Base-by-base conservation (phyloP, 2,888 invertebrate species). In the Trimorus sp. region DNA sequence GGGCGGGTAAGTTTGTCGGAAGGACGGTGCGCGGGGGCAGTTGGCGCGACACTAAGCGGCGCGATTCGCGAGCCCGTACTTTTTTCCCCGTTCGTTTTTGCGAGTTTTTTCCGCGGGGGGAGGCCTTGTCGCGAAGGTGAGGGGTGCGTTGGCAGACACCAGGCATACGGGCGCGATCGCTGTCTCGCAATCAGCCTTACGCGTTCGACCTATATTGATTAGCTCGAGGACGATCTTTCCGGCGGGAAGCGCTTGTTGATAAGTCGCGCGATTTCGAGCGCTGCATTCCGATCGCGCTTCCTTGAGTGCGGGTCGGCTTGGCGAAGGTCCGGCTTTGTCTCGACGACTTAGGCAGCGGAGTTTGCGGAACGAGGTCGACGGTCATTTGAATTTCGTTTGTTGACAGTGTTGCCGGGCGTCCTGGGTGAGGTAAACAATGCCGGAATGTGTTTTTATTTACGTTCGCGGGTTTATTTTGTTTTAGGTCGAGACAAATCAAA, bases 101-200 rank as follows among this genome's bases (percentile, higher is more conserved):
- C 16, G 11, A 26, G 6, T 42, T 62, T 56, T 73, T 75, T 66
- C 42, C 36, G 16, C 85, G 86, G 86, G 87, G 83, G 65, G 66
- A 84, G 87, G 85, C 90, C 90, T 90, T 90, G 90, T 76, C 74
- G 74, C 83, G 88, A 90, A 90, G 90, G 90, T 89, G 87, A 90
- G n/a, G n/a, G n/a, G n/a, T 88, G 70, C 82, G 79, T n/a, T 81
- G 86, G 83, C 79, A 78, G 76, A 83, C 81, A 82, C 56, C 63
- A 75, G 79, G 83, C 86, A 91, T 91, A 90, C 89, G 91, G 91
- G 91, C 85, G 36, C 87, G 85, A 83, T 85, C 88, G 90, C 90
- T 89, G 88, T 82, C 85, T 85, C 73, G 82, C 84, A 79, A 82
- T 82, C 82, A 76, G 65, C 79, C 79, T 76, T 79, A 70, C 63